A percentile compares a stretch with the other conserved stretches of the same genome.
Conservation (phyloP, 2,888 invertebrate genomes). For the Archips crataeganus region DNA sequence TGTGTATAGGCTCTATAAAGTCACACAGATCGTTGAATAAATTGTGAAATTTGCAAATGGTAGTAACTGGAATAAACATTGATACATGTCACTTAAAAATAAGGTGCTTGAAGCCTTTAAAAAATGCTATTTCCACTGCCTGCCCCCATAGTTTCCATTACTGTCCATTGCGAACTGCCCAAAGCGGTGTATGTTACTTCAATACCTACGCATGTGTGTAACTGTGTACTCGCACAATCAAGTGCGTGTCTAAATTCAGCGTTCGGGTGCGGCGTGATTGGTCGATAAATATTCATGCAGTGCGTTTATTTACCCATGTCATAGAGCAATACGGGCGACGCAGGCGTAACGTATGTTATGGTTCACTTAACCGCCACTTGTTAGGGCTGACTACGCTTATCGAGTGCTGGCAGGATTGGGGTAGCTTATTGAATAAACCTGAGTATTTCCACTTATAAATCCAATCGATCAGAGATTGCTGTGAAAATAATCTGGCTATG, state of each 20-base stretch:
- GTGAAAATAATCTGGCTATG: conserved; percentile 2
- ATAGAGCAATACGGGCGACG: conserved; percentile 45
- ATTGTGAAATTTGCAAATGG: neutral
- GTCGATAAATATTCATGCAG: conserved; percentile 57
- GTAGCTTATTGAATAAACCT: conserved; percentile 37
- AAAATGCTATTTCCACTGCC: conserved; percentile 5
- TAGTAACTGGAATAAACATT: neutral
- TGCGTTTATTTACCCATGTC: conserved; percentile 67
- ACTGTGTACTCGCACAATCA: conserved; percentile 21
- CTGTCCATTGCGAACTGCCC: neutral
- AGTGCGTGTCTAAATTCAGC: conserved; percentile 35
- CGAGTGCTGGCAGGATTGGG: conserved; percentile 41
- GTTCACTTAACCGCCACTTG: conserved; percentile 54
- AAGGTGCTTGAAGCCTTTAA: neutral
- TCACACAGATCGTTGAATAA: neutral
- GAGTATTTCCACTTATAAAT: conserved; percentile 38
- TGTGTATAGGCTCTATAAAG: neutral
- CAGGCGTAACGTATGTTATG: conserved; percentile 48
- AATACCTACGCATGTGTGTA: neutral
- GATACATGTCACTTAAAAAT: neutral
- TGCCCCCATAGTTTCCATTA: neutral
- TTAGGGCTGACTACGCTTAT: conserved; percentile 52
- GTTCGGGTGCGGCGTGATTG: conserved; percentile 46
- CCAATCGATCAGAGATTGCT: conserved; percentile 33
- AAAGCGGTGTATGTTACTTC: conserved; percentile 11